Base-by-base conservation (phyloP, 1,140 invertebrate species). In the Drosophila lacertosa region DNA sequence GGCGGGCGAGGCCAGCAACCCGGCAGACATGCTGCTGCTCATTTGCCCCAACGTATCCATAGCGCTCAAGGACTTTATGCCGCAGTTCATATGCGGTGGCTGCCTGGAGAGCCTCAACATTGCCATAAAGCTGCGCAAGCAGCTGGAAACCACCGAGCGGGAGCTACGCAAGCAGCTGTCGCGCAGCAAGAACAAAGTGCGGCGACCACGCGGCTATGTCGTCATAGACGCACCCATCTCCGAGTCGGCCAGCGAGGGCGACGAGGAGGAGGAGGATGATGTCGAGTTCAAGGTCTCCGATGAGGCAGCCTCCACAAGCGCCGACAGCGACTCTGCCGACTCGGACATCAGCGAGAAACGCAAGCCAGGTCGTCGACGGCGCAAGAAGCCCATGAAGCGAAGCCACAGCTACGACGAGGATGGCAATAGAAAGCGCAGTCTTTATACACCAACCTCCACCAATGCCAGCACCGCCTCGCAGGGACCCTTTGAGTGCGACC, bases 151-250 rank as follows among this genome's bases (percentile, higher is more conserved):
- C 9, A 92, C 91, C 0, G 92, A 92, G 54, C 55, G 67, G 4
- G 83, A 86, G 20, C 59, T 92, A 20, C 78, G 92, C 50, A 91
- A 89, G 47, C 91, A 89, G 54, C 24, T 92, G n/a, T 91, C 89
- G 4, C 60, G 91, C 10, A 88, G 90, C 48, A 92, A 91, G 67
- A 91, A 89, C 42, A 92, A 92, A 64, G 88, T 91, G 2, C 73
- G 91, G 0, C 70, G 90, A 2, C 90, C 90, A 1, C 88, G 83
- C 2, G 91, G 90, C 18, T 92, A 92, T 69, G 91, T 92, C 20
- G 82, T 92, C 4, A 91, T 92, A 10, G 92, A 92, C 67, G 91
- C 91, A 1, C 74, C 83, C 0, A 80, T 90, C 16, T 77, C 89
- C 0, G 79, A 84, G 20, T 89, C 86, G 0, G 70, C 75, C n/a